Base-by-base conservation (phyloP, 2,888 invertebrate genomes). In the Corythucha ciliata region DNA sequence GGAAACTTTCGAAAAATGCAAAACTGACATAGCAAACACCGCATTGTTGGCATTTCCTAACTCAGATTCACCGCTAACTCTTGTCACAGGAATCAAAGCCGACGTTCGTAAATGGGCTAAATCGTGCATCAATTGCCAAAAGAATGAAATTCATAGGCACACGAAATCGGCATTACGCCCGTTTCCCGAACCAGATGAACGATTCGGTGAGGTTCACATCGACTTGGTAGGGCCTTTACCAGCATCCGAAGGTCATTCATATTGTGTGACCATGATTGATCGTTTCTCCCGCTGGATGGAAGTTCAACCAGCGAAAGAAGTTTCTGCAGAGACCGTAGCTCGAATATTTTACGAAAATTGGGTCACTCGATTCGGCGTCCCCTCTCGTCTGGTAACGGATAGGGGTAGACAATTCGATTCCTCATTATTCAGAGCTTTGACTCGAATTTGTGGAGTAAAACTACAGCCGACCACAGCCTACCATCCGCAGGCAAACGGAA, bases 201-300 rank as follows among this genome's bases (percentile, higher is more conserved):
- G 66, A n/a, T 69, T 71, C 56, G 53, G 60, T 5, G 67, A 68
- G 49, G 60, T 70, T 4, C 68, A 71, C 57, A 60, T 72, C 3
- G 69, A 72, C 57, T 59, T 72, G 3, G 63, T 72, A 1, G 68
- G 69, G 2, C 69, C 69, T 0, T 53, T 70, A 8, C 66, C 68
- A 14, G 7, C 49, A 2, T 62, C 62, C 1, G 34, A 60, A 8
- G 65, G 63, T 12, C 62, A 55, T 42, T 53, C 58, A 8, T 68
- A 66, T 51, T 63, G 59, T n/a, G n/a, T 69, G 0, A 67, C 68
- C 0, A 60, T 61, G 8, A 61, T 66, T 7, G 64, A 68, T 44
- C 33, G 64, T 2, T 62, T 58, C 40, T 66, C 68, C 0, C 58
- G 67, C 8, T 69, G 69, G 69, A 63, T 66, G 16, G 68, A 68